phyloP scores from a whole-genome alignment of 2,888 invertebrate species.

The Epistrophella euchroma region DNA sequence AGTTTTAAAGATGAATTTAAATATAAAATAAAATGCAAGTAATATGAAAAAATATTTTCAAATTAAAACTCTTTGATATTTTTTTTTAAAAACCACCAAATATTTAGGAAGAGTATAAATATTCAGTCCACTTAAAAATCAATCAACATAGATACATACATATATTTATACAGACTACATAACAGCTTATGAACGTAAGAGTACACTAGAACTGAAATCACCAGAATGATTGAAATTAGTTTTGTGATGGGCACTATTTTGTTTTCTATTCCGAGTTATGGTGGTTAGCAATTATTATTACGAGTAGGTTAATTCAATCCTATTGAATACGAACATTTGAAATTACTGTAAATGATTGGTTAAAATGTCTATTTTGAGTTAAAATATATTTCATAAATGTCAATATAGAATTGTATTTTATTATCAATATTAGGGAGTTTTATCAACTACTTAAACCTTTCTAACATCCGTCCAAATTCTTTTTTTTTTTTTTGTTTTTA shows the following conservation, averaged over 20 bases:
- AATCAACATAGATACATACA: too few species aligned
- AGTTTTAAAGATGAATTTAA: too few species aligned
- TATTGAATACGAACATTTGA: neutral
- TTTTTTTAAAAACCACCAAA: neutral
- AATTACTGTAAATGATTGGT: slow-evolving; percentile 19
- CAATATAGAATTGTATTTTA: neutral
- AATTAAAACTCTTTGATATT: neutral
- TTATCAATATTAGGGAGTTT: neutral
- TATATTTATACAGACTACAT: too few species aligned
- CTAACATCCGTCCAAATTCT: neutral
- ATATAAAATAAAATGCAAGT: too few species aligned
- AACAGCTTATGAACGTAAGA: neutral
- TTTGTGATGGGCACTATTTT: slow-evolving; percentile 11
- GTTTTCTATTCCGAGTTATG: slow-evolving; percentile 10
- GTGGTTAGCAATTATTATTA: neutral
- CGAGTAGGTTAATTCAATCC: neutral
- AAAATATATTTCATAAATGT: slow-evolving; percentile 1
- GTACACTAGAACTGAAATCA: neutral
- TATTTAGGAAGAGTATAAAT: neutral
- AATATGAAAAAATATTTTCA: too few species aligned
- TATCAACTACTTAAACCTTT: neutral
- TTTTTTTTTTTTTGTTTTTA: neutral
- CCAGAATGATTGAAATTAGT: slow-evolving; percentile 24
- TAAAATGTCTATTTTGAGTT: neutral
- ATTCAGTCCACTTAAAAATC: neutral